A percentile compares a stretch with the other conserved stretches of the same genome.
Conservation (phyloP, 92 coral and sea anemone species). For the Paramuricea clavata region DNA sequence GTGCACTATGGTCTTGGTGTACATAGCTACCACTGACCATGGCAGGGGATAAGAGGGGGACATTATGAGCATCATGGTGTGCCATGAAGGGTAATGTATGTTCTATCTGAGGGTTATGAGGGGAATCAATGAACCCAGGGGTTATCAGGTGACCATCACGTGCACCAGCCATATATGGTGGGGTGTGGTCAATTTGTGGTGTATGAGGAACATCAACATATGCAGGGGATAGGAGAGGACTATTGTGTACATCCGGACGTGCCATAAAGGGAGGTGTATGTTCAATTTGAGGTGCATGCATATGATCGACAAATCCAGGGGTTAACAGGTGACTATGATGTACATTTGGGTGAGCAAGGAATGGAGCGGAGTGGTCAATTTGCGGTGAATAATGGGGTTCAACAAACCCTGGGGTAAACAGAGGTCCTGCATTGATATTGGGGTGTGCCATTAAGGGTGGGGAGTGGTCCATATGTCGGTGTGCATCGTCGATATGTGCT, state of each 20-base stretch:
- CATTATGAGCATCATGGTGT: constrained; percentile 16
- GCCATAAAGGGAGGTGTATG: constrained; percentile 41
- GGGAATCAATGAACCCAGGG: constrained; percentile 37
- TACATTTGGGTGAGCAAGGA: constrained; percentile 27
- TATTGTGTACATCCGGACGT: constrained; percentile 21
- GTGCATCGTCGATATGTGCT: constrained; percentile 39
- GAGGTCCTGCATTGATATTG: constrained; percentile 41
- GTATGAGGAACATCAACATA: constrained; percentile 25
- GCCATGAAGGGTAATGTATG: constrained; percentile 35
- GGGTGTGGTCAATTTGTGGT: constrained; percentile 49
- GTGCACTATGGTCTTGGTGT: neutral
- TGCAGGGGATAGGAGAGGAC: constrained; percentile 29
- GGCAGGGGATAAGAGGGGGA: constrained; percentile 23
- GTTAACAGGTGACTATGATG: constrained; percentile 30
- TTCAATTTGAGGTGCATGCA: constrained; percentile 39
- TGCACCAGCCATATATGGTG: constrained; percentile 27
- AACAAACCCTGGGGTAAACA: constrained; percentile 36
- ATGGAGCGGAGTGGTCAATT: constrained; percentile 47
- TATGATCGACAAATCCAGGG: constrained; percentile 46
- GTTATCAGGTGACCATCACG: constrained; percentile 19
- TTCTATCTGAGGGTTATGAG: constrained; percentile 34
- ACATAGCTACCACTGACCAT: neutral
- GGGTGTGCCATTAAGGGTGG: constrained; percentile 52
- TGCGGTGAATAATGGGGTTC: constrained; percentile 52
- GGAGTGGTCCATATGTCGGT: constrained; percentile 27